Conservation (phyloP, 2,797 vertebrate genomes). For the Spatula clypeata region DNA sequence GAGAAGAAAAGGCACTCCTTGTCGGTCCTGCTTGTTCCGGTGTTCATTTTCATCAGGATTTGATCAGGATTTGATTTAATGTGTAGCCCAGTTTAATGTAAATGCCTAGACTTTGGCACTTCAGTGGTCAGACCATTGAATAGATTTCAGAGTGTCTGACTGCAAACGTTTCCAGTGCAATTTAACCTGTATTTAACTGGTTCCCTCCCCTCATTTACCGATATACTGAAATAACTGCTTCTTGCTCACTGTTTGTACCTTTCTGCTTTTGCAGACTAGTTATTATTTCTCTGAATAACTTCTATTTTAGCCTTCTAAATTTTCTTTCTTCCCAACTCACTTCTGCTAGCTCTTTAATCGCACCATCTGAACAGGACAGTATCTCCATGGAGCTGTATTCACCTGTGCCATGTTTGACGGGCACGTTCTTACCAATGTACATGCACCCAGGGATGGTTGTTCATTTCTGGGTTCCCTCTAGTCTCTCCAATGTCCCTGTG, state of each 20-base stretch:
- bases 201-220: not conserved
- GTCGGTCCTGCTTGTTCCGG: not conserved
- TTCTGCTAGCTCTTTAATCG: slow-evolving; percentile 5
- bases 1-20: not conserved
- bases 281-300: not conserved
- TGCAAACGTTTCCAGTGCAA: not conserved
- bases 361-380: not conserved
- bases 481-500: not conserved
- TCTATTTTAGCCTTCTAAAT: not conserved
- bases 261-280: not conserved
- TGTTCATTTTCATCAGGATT: not conserved
- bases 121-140: not conserved
- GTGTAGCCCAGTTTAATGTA: not conserved
- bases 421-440: not conserved
- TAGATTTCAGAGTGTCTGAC: not conserved
- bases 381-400: not conserved
- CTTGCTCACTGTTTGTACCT: not conserved
- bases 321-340: not conserved
- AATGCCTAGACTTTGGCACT: not conserved
- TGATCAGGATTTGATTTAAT: not conserved
- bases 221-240: not conserved
- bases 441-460: not conserved
- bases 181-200: not conserved
- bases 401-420: not conserved
- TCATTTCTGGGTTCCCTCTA: slow-evolving; percentile 19